Evolutionary conservation across 2,888 invertebrate species (phyloP), one percentile per base, ranked within the genome.

Genomic region (Rhagonycha fulva): DNA sequence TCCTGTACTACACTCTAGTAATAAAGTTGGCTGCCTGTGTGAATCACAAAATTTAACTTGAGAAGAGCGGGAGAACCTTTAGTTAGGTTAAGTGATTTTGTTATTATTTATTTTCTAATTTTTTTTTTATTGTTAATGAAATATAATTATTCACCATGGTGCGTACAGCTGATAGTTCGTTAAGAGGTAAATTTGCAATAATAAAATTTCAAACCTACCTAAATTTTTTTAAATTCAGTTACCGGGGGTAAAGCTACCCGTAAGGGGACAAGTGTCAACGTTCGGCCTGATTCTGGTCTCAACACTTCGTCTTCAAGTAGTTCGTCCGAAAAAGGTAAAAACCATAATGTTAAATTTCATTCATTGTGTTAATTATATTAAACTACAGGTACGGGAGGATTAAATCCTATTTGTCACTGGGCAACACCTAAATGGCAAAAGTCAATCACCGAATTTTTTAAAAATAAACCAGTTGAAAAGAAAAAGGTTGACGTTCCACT

Each of bases 381-480:
- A 26, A 12, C n/a, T 68, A 47, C 7, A 23, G 60, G 19, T 14
- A 32, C 30, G 2, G 84, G 86, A 0, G 89, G 89, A 0, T 91
- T 91, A 0, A 91, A 91, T 82, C 83, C 90, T 0, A 89, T 90
- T 19, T 90, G 89, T 82, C 90, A 88, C 0, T 84, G 91, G 3
- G 90, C 91, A 74, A 91, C 90, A 0, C 91, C 91, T 0, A 87
- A 86, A 14, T 91, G 91, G 91, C 91, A 91, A 84, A 88, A 87
- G 61, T 89, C 90, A 0, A 91, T 91, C 76, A 91, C 90, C 1
- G 88, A 82, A 47, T 91, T 91, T 84, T 90, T 90, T 74, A 32
- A 32, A 23, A 62, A 72, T 26, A 72, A 76, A 23, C 19, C 14
- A 12, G 9, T 23, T 10, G 14, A 14, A 12, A 26, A 61, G 14